Evolutionary conservation across 2,888 invertebrate genomes (phyloP).

Genomic region (Anthrax anthrax): DNA sequence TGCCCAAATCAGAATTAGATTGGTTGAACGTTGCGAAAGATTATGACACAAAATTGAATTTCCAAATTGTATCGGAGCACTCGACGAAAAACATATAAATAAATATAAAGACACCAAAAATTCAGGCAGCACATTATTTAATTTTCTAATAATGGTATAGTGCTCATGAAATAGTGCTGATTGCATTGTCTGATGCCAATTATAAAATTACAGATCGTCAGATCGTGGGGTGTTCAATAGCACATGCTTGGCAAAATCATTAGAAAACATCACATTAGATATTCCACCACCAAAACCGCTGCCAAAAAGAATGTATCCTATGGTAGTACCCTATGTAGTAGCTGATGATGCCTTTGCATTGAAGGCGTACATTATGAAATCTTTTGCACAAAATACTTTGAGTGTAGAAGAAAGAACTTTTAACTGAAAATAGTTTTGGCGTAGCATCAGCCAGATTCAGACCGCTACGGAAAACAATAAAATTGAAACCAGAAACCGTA

Average conservation of each 20-base stretch:
- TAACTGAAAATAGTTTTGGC: slow-evolving; percentile 3
- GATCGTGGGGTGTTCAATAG: slow-evolving; percentile 6
- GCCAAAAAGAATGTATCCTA: not conserved
- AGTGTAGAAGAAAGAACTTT: slow-evolving; percentile 2
- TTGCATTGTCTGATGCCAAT: slow-evolving; percentile 6
- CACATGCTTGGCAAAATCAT: not conserved
- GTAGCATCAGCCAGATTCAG: slow-evolving; percentile 2
- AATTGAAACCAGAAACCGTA: not conserved
- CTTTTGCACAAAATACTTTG: slow-evolving; percentile 7
- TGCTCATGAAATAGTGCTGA: slow-evolving; percentile 1
- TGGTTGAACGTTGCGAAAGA: no score
- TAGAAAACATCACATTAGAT: slow-evolving; percentile 5
- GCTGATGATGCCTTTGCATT: slow-evolving; percentile 8
- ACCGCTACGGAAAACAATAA: not conserved
- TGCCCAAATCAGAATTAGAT: no score
- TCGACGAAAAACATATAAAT: not conserved
- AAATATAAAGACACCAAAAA: not conserved
- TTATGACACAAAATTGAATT: no score
- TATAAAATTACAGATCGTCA: slow-evolving; percentile 4
- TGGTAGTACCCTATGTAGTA: slow-evolving; percentile 3
- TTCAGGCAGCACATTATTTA: not conserved
- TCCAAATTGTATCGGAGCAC: no score
- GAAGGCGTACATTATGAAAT: slow-evolving; percentile 13
- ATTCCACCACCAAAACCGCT: slow-evolving; percentile 1
- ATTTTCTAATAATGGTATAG: not conserved